phyloP scores from a whole-genome alignment of 2,888 invertebrate species.

The Temnothorax unifasciatus region DNA sequence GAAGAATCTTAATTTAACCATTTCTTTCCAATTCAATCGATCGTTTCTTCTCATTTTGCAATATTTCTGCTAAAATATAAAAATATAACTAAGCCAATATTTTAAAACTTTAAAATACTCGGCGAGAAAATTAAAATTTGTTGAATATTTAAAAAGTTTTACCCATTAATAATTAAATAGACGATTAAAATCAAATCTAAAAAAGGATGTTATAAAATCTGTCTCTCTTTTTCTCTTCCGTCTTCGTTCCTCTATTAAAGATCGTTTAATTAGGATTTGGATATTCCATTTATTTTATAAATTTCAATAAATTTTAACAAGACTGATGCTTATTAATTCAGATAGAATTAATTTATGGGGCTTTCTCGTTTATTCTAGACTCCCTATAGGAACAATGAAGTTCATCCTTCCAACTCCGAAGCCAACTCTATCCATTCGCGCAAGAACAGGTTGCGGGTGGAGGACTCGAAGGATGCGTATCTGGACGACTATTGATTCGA shows the following conservation, averaged over 20 bases:
- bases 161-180: background rate
- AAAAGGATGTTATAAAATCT: background rate
- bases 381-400: background rate
- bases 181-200: background rate
- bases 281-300: background rate
- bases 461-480: slow-evolving; percentile 14
- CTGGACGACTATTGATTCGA: slow-evolving; percentile 31
- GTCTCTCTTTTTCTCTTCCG: background rate
- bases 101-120: background rate
- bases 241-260: background rate
- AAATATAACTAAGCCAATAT: background rate
- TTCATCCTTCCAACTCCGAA: background rate
- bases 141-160: background rate
- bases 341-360: background rate
- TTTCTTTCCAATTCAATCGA: background rate
- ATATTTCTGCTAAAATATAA: background rate
- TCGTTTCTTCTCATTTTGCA: background rate
- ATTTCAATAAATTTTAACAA: slow-evolving; percentile 5
- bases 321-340: background rate
- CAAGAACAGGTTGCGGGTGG: background rate
- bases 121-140: background rate
- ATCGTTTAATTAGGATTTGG: background rate
- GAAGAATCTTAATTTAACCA: background rate
- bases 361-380: slow-evolving; percentile 1
- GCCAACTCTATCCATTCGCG: background rate